Base-by-base conservation (phyloP, 2,888 invertebrate species). In the Eupithecia abbreviata region DNA sequence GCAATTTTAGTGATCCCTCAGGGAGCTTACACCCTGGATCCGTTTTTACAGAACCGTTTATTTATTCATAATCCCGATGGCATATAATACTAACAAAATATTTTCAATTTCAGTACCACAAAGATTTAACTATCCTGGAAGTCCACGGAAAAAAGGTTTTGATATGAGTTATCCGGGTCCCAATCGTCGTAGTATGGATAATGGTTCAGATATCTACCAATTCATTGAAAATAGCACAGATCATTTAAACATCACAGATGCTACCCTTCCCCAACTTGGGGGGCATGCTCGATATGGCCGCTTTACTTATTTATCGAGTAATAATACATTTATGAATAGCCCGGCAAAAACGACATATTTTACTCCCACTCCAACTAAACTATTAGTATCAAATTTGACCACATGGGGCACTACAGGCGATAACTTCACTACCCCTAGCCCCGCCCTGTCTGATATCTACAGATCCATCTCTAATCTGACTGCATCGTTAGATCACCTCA, bases 51-150 rank as follows among this genome's bases (percentile, higher is more conserved):
- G 30, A 30, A 30, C 30, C 30, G 30, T 30, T 30, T 30, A 30
- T 30, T 30, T 30, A 30, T 1, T 30, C 30, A 30, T 30, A 1
- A 30, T 30, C 30, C 62, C 4, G 30, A 62, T 62, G 30, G 4
- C 62, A 2, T 62, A 12, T 30, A 10, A 55, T 30, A 4, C 9
- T 3, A 62, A 30, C 4, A 62, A 30, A 12, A 12, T 30, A 12
- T 30, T 18, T 58, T 62, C 4, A 58, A 45, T 69, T 74, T 49
- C 70, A 74, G 74, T 74, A 42, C 70, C 74, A 3, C n/a, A 42
- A 9, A 18, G 71, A 15, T 74, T 65, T 42, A 70, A 71, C 18
- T 65, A 65, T 18, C 51, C 47, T 15, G 74, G 69, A 62, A n/a
- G 30, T n/a, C 45, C 13, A 41, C 45, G 74, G 58, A 6, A 43